These are phyloP conservation scores for Mus spicilegus DNA, from an alignment of 2,113 vertebrate genomes.

Conservation along the genomic window DNA sequence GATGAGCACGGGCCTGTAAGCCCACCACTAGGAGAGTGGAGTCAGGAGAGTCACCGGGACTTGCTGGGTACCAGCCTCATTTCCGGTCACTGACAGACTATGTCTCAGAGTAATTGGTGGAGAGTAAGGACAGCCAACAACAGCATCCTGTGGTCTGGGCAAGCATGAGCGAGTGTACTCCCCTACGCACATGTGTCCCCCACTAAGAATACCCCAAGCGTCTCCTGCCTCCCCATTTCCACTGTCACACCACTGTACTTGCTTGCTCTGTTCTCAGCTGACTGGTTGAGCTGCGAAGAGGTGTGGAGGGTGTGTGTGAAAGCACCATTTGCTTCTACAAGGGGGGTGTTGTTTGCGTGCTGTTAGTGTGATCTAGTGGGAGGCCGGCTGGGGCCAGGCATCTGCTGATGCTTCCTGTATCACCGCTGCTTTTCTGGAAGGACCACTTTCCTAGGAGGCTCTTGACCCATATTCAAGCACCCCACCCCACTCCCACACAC, in stretches of 20 bases:
- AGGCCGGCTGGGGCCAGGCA: not conserved
- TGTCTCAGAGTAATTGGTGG: not conserved
- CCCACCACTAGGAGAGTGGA: not conserved
- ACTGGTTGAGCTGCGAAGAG: conserved; percentile 46
- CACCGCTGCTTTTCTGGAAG: not conserved
- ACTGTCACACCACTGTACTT: not conserved
- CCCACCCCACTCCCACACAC: rapidly evolving
- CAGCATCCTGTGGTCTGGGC: not conserved
- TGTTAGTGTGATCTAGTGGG: conserved; percentile 6
- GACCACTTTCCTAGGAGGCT: not conserved
- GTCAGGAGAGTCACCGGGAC: not conserved
- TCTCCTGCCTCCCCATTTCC: not conserved
- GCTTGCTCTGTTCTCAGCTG: conserved; percentile 45
- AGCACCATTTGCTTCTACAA: not conserved
- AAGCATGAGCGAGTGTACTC: not conserved
- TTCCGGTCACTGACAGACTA: not conserved
- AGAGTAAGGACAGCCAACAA: no score
- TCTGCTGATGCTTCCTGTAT: not conserved
- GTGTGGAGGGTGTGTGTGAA: conserved; percentile 53
- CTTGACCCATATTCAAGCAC: conserved; percentile 19
- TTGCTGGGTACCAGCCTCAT: not conserved
- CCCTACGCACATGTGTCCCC: not conserved
- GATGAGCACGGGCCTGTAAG: not conserved
- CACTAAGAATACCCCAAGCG: not conserved
- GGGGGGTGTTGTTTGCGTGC: not conserved